Evolutionary conservation across 2,113 vertebrate species (phyloP).

Genomic region (Xenus cinereus): DNA sequence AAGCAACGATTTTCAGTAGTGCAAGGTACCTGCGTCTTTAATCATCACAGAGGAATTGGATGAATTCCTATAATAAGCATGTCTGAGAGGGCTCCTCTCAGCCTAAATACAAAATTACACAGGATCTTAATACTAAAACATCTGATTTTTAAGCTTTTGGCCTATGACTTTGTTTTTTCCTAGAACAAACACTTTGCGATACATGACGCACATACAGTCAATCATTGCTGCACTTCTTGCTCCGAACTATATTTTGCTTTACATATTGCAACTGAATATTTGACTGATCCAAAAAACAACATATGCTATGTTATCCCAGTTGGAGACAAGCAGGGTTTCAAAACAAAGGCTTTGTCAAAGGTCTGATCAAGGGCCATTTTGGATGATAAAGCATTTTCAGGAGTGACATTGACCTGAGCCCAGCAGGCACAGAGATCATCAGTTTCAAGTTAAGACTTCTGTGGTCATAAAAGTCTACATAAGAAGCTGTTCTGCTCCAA

Average conservation of each 20-base stretch:
- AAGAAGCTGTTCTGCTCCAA: background rate
- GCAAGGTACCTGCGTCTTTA: background rate
- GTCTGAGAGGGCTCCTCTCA: background rate
- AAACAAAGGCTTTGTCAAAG: background rate
- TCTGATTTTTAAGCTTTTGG: background rate
- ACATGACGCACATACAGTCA: background rate
- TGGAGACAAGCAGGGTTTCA: background rate
- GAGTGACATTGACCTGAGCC: background rate
- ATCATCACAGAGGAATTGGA: rapidly evolving
- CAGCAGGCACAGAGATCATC: background rate
- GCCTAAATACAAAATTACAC: background rate
- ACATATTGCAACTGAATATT: background rate
- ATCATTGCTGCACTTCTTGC: background rate
- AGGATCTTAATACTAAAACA: background rate
- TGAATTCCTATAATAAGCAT: background rate
- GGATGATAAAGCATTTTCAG: background rate
- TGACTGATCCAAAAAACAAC: background rate
- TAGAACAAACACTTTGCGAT: background rate
- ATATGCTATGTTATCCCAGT: rapidly evolving
- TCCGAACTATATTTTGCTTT: background rate
- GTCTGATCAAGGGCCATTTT: background rate
- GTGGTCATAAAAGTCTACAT: background rate
- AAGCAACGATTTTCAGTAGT: background rate
- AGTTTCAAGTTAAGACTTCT: background rate
- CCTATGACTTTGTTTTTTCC: background rate